Evolutionary conservation across 2,797 vertebrate species (phyloP).

Genomic region (Paguma larvata): DNA sequence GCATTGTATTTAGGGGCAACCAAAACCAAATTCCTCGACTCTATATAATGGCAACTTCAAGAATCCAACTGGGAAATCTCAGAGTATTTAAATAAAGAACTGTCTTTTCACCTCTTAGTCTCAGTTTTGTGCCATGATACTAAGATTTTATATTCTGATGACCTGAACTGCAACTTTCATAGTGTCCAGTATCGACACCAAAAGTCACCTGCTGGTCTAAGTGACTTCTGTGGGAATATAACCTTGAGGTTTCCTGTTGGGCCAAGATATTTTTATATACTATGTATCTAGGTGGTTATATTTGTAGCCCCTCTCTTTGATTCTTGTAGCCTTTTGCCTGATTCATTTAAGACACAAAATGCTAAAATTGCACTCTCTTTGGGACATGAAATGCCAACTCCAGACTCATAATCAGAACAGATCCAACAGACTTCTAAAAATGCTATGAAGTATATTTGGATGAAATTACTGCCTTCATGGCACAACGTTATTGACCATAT

Average conservation of each 20-base stretch:
- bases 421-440: neutral
- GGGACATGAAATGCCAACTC: neutral
- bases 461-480: neutral
- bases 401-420: neutral
- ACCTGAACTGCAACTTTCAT: neutral
- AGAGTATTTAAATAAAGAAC: neutral
- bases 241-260: neutral
- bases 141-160: neutral
- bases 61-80: neutral
- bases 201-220: neutral
- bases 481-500: neutral
- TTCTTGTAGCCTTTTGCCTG: neutral
- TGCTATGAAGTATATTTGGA: neutral
- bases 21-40: neutral
- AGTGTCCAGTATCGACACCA: neutral
- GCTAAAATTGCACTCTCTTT: neutral
- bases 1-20: neutral
- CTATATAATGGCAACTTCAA: neutral
- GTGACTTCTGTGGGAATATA: neutral
- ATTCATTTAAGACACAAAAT: neutral
- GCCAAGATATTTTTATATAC: neutral
- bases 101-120: neutral
- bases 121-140: neutral
- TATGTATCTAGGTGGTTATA: neutral
- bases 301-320: neutral